Evolutionary conservation across 1,140 invertebrate genomes (phyloP).

Genomic region (Drosophila ironensis): DNA sequence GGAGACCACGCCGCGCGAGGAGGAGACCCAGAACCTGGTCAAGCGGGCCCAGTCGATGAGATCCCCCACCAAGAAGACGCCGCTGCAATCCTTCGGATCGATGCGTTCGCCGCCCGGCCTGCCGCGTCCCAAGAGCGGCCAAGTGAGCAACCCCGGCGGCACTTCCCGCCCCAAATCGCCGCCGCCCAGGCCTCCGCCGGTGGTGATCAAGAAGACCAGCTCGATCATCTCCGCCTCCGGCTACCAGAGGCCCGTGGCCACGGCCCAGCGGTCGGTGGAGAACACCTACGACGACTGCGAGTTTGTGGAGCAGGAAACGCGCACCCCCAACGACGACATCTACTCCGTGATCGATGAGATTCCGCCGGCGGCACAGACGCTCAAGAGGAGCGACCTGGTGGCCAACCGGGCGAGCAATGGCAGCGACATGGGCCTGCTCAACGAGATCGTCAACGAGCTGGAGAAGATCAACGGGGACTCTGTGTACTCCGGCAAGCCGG

Average conservation of each 20-base stretch:
- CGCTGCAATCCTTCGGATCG: slow-evolving; percentile 90
- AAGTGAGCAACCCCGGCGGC: slow-evolving; percentile 82
- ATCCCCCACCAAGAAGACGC: slow-evolving; percentile 82
- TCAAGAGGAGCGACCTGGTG: slow-evolving; percentile 75
- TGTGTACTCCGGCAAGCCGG: slow-evolving; percentile 89
- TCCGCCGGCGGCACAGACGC: slow-evolving; percentile 80
- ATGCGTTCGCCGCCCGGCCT: slow-evolving; percentile 86
- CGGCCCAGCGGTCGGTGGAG: slow-evolving; percentile 77
- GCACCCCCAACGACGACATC: slow-evolving; percentile 87
- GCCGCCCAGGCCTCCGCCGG: slow-evolving; percentile 84
- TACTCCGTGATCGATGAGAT: slow-evolving; percentile 93
- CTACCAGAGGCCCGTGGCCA: slow-evolving; percentile 82
- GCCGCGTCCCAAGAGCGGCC: slow-evolving; percentile 86
- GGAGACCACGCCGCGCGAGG: slow-evolving; percentile 68
- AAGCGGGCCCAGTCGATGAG: slow-evolving; percentile 91
- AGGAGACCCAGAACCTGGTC: slow-evolving; percentile 82
- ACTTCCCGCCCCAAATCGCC: slow-evolving; percentile 84
- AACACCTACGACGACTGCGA: slow-evolving; percentile 90
- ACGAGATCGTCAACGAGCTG: slow-evolving; percentile 93
- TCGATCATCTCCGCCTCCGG: slow-evolving; percentile 66
- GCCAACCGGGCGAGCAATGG: slow-evolving; percentile 81
- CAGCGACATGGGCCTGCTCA: slow-evolving; percentile 86
- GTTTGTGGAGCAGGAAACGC: slow-evolving; percentile 83
- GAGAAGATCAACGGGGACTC: slow-evolving; percentile 91
- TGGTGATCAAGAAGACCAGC: slow-evolving; percentile 76